phyloP scores from a whole-genome alignment of 2,888 invertebrate genomes.

The Myopa tessellatipennis region DNA sequence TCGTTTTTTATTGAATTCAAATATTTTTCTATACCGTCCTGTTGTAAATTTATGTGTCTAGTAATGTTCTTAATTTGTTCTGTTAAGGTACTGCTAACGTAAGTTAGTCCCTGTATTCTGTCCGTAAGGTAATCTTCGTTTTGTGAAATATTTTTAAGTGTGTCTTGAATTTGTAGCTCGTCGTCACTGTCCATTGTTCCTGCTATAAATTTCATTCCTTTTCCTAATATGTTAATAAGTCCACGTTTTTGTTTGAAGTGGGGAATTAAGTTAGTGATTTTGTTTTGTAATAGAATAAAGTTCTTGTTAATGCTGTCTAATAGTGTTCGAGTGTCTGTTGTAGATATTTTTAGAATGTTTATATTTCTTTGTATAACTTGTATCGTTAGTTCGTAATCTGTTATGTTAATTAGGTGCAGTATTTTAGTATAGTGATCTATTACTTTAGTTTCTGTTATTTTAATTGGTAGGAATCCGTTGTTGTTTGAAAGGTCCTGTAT shows the following conservation, averaged over 20 bases:
- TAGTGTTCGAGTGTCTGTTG: too few relatives aligned
- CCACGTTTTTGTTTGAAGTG: conserved; percentile 41
- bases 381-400: too few relatives aligned
- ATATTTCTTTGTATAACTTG: too few relatives aligned
- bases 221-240: conserved; percentile 39
- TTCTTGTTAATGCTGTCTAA: too few relatives aligned
- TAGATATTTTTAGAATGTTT: too few relatives aligned
- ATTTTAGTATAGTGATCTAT: too few relatives aligned
- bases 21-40: conserved; percentile 43
- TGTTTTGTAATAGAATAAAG: too few relatives aligned
- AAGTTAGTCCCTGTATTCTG: conserved; percentile 20
- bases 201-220: conserved; percentile 43
- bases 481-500: too few relatives aligned
- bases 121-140: conserved; percentile 37
- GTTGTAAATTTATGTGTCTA: conserved; percentile 45
- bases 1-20: conserved; percentile 43
- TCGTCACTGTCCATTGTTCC: conserved; percentile 46
- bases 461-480: too few relatives aligned
- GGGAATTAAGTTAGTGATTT: conserved; percentile 6
- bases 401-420: too few relatives aligned
- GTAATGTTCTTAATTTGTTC: conserved; percentile 47
- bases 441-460: too few relatives aligned
- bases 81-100: conserved; percentile 35
- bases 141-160: conserved; percentile 24
- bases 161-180: conserved; percentile 38